phyloP scores from a whole-genome alignment of 2,797 vertebrate species.

The Betta splendens region DNA sequence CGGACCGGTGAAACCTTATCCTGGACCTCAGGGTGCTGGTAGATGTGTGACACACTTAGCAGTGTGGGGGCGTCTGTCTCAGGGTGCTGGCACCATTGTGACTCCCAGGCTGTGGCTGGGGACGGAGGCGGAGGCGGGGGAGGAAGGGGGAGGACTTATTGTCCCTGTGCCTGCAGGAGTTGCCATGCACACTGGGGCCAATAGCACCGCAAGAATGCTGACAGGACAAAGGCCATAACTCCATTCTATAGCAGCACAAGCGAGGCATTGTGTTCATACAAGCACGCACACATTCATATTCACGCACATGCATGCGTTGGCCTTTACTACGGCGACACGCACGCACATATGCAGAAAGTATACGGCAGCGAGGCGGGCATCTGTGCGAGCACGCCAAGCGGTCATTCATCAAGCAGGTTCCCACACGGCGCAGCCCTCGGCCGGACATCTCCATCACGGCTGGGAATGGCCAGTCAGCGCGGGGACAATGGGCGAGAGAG shows the following conservation, averaged over 20 bases:
- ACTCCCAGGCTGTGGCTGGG: no score
- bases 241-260: constrained; percentile 80
- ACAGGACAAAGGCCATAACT: constrained; percentile 80
- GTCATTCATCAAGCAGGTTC: constrained; percentile 76
- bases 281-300: constrained; percentile 49
- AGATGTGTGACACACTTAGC: constrained; percentile 49
- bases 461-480: constrained; percentile 67
- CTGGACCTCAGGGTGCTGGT: constrained; percentile 34
- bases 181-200: constrained; percentile 73
- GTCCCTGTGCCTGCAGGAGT: constrained; percentile 72
- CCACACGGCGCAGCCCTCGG: constrained; percentile 68
- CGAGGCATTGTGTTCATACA: constrained; percentile 77
- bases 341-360: constrained; percentile 46
- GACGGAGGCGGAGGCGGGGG: constrained; percentile 48
- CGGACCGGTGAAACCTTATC: not conserved
- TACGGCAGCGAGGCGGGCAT: constrained; percentile 65
- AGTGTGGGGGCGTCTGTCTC: constrained; percentile 45
- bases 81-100: constrained; percentile 68
- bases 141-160: constrained; percentile 50
- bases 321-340: constrained; percentile 58
- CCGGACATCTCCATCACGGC: constrained; percentile 69
- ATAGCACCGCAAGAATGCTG: constrained; percentile 76
- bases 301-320: constrained; percentile 48
- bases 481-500: constrained; percentile 60
- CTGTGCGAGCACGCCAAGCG: constrained; percentile 65